phyloP scores from a whole-genome alignment of 2,888 invertebrate genomes.

The Drosophila melanocephala region DNA sequence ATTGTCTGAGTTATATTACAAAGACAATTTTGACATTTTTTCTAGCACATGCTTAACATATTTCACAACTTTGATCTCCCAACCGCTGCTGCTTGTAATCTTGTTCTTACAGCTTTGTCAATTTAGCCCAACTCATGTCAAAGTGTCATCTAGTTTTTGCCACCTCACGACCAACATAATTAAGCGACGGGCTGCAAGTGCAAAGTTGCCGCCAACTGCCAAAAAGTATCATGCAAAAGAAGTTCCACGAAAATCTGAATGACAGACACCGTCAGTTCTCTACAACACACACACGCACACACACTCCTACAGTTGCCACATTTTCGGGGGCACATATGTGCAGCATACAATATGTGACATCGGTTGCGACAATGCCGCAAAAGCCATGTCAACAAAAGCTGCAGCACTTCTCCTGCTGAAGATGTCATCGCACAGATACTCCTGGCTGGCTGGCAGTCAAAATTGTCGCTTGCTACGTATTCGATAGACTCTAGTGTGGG shows the following conservation, averaged over 20 bases:
- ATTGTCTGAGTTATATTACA: background rate
- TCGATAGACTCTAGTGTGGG: slow-evolving; percentile 31
- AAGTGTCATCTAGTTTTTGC: slow-evolving; percentile 61
- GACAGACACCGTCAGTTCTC: slow-evolving; percentile 70
- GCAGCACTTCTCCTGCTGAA: slow-evolving; percentile 26
- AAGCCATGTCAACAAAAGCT: slow-evolving; percentile 73
- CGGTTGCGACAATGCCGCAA: slow-evolving; percentile 74
- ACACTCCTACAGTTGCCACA: slow-evolving; percentile 17
- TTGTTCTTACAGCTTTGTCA: slow-evolving; percentile 37
- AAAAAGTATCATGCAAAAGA: slow-evolving; percentile 61
- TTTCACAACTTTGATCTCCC: background rate
- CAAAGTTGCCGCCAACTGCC: slow-evolving; percentile 57
- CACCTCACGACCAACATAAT: slow-evolving; percentile 59
- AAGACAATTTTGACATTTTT: slow-evolving; percentile 6
- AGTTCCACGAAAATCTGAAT: slow-evolving; percentile 59
- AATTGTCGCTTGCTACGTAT: slow-evolving; percentile 47
- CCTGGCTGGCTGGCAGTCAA: slow-evolving; percentile 35
- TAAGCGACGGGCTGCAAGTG: slow-evolving; percentile 68
- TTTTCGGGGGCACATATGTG: slow-evolving; percentile 42
- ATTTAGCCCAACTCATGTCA: slow-evolving; percentile 53
- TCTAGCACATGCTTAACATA: slow-evolving; percentile 10
- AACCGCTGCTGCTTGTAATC: background rate
- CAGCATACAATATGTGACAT: slow-evolving; percentile 70
- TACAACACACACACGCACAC: slow-evolving; percentile 38
- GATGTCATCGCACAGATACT: slow-evolving; percentile 29